A percentile compares a stretch with the other conserved stretches of the same genome.
phyloP scores from a whole-genome alignment of 2,888 invertebrate genomes.

The Sphaerophoria rueppellii region DNA sequence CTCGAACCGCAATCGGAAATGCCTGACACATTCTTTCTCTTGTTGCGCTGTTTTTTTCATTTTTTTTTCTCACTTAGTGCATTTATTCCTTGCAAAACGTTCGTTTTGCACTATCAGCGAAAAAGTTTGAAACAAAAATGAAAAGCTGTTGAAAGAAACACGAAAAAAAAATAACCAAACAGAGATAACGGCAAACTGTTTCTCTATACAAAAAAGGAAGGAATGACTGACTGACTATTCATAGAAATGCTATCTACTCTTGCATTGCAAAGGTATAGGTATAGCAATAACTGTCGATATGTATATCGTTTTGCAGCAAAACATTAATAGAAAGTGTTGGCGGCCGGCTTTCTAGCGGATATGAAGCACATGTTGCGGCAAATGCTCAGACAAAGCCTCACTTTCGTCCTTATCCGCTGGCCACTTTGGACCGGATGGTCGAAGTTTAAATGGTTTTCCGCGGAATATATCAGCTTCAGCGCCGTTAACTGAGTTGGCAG shows the following conservation, averaged over 20 bases:
- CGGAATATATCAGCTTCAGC: slow-evolving; percentile 22
- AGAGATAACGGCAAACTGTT: slow-evolving; percentile 64
- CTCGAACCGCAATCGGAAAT: slow-evolving; percentile 55
- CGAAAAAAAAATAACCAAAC: slow-evolving; percentile 19
- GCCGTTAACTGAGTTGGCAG: slow-evolving; percentile 27
- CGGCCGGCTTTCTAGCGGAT: slow-evolving; percentile 33
- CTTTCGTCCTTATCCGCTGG: slow-evolving; percentile 58
- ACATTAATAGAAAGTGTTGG: slow-evolving; percentile 19
- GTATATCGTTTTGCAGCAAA: slow-evolving; percentile 6
- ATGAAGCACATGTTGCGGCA: slow-evolving; percentile 70
- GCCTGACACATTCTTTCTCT: slow-evolving; percentile 50
- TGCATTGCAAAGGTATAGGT: neutral
- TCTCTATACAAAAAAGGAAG: slow-evolving; percentile 39
- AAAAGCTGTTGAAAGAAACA: neutral
- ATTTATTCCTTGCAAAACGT: neutral
- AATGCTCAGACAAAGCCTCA: slow-evolving; percentile 69
- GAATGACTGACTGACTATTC: slow-evolving; percentile 3
- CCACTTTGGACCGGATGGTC: slow-evolving; percentile 39
- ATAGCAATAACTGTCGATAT: neutral
- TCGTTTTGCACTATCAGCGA: slow-evolving; percentile 62
- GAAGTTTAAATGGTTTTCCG: slow-evolving; percentile 73
- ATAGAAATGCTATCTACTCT: neutral
- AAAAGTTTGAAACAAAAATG: slow-evolving; percentile 48
- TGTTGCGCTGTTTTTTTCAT: slow-evolving; percentile 24
- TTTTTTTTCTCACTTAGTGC: neutral